Conservation (phyloP, 1,140 invertebrate genomes). For the Frieseomelitta varia region DNA sequence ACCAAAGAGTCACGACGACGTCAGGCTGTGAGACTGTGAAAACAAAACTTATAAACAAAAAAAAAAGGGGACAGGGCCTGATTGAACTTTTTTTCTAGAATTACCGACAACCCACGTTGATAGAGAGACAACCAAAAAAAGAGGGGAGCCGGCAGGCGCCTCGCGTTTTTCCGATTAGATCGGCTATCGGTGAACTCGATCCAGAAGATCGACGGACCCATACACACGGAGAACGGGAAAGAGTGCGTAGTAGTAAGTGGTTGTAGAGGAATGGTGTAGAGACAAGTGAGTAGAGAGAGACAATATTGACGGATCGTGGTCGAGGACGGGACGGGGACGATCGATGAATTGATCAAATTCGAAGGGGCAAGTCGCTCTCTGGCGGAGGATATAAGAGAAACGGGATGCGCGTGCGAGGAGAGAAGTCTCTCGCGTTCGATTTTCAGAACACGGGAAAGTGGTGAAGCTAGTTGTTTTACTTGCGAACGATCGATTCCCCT, state of each 20-base stretch:
- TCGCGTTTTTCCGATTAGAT: conserved; percentile 34
- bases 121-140: neutral
- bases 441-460: neutral
- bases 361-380: neutral
- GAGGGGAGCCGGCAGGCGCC: neutral
- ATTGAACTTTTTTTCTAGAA: conserved; percentile 13
- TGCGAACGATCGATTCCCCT: neutral
- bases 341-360: conserved; percentile 29
- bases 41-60: conserved; percentile 1
- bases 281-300: neutral
- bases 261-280: conserved; percentile 53
- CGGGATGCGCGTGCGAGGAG: neutral
- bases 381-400: conserved; percentile 2
- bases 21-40: conserved; percentile 56
- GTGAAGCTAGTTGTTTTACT: neutral
- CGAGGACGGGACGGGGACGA: conserved; percentile 27
- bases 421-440: neutral
- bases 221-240: neutral
- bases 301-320: neutral
- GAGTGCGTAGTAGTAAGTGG: conserved; percentile 59
- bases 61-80: conserved; percentile 18
- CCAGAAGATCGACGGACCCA: neutral
- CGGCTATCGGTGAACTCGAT: neutral
- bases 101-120: conserved; percentile 6
- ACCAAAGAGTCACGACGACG: conserved; percentile 47